phyloP scores from a whole-genome alignment of 2,888 invertebrate genomes.

The Drosophila pegasa region DNA sequence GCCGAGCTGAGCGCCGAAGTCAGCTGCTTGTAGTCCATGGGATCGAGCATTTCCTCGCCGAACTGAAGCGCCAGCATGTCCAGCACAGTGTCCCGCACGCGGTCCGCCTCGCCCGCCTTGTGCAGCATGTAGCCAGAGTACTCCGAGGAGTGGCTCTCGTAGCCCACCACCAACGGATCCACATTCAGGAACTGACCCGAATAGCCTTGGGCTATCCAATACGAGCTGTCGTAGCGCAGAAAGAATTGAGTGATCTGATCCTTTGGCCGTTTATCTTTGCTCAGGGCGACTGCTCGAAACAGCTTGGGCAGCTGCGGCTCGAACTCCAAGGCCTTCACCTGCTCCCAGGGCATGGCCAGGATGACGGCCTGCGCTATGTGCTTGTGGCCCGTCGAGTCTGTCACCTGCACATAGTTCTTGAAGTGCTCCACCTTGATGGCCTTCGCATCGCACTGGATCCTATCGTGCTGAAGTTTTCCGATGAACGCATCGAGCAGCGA shows the following conservation, averaged over 20 bases:
- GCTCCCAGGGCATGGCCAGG: slow-evolving; percentile 82
- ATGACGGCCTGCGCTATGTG: slow-evolving; percentile 73
- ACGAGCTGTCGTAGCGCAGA: slow-evolving; percentile 70
- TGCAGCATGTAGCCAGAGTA: slow-evolving; percentile 79
- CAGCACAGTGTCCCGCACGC: slow-evolving; percentile 58
- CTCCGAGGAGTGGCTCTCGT: slow-evolving; percentile 57
- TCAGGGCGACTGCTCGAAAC: slow-evolving; percentile 27
- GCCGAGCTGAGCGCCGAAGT: slow-evolving; percentile 67
- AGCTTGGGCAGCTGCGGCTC: slow-evolving; percentile 74
- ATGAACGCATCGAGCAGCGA: slow-evolving; percentile 63
- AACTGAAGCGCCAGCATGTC: slow-evolving; percentile 67
- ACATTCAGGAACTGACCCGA: slow-evolving; percentile 75
- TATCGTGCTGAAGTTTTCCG: slow-evolving; percentile 18
- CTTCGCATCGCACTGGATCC: slow-evolving; percentile 32
- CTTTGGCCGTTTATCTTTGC: neutral
- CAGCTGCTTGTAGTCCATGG: slow-evolving; percentile 60
- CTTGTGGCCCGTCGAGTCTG: slow-evolving; percentile 52
- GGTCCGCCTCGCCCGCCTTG: slow-evolving; percentile 46
- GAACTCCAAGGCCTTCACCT: slow-evolving; percentile 68
- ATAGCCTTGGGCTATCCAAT: slow-evolving; percentile 75
- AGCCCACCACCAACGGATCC: slow-evolving; percentile 73
- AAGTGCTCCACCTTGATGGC: slow-evolving; percentile 72
- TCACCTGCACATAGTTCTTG: slow-evolving; percentile 73
- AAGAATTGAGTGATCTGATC: slow-evolving; percentile 73
- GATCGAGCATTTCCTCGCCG: slow-evolving; percentile 78